Base-by-base conservation (phyloP, 2,888 invertebrate species). In the Acronicta psi region DNA sequence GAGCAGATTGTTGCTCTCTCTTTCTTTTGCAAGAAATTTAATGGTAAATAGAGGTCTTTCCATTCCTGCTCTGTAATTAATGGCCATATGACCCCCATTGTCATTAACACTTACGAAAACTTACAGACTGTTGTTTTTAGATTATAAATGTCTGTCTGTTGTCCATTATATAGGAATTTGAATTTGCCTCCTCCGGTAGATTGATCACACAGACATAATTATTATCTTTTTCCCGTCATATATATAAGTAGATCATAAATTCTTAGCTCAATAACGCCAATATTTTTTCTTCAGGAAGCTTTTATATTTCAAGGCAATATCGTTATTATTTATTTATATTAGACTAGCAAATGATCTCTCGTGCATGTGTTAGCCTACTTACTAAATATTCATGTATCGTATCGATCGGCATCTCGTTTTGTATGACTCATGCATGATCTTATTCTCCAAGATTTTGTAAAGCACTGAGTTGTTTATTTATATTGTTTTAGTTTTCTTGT, bases 371-470 rank as follows among this genome's bases (percentile, higher is more conserved):
- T 50, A 53, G 53, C 34, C 37, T 11, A 42, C 51, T 69, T 57
- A 72, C 37, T 58, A 10, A 45, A 66, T 71, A 61, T 68, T 58
- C 37, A 43, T 41, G 20, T 52, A 50, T 14, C 34, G 45, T 46
- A 20, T 44, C 40, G 70, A 43, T 50, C 42, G 41, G 57, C 50
- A 36, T 65, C 46, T 57, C 34, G 46, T 37, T 54, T 5, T 10
- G 14, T 43, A 36, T 68, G 67, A 68, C 40, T 68, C 67, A 71
- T 6, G 20, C n/a, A 37, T 54, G 66, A 38, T 50, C 50, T 29
- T 43, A 51, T 41, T 51, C 4, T 17, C 17, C 23, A 11, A 36
- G 38, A 16, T 64, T 64, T 52, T 44, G 11, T 43, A 3, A 18
- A 1, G 23, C 34, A n/a, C n/a, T n/a, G 16, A 43, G 14, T 31